A percentile compares a stretch with the other conserved stretches of the same genome.
These are phyloP conservation scores for Muscicapa striata DNA, from an alignment of 2,797 vertebrate species.

Conservation along the genomic window DNA sequence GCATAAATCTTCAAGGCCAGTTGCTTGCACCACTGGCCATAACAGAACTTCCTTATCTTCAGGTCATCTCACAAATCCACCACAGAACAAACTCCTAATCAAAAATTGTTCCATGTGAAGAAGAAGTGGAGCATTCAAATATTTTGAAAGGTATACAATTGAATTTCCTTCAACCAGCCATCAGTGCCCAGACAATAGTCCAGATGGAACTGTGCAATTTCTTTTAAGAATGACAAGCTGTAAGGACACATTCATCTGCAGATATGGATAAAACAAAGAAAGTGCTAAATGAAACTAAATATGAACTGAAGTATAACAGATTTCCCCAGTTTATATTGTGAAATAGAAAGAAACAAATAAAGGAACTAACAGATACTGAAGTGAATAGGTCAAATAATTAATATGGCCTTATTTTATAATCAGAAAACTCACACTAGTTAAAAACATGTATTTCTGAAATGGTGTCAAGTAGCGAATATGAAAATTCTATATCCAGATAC, in stretches of 20 bases:
- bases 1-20: not conserved
- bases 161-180: not conserved
- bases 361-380: not conserved
- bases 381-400: not conserved
- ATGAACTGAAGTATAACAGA: not conserved
- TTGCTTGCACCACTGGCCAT: not conserved
- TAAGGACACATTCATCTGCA: not conserved
- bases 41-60: not conserved
- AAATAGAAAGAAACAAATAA: not conserved
- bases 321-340: not conserved
- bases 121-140: not conserved
- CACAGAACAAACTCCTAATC: not conserved
- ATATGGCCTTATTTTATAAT: not conserved
- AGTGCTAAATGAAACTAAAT: not conserved
- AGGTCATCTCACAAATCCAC: not conserved
- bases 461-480: rapidly evolving
- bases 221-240: not conserved
- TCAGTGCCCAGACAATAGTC: not conserved
- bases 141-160: not conserved
- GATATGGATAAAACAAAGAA: not conserved
- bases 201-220: not conserved
- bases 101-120: not conserved
- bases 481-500: not conserved
- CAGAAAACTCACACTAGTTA: not conserved
- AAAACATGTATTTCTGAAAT: not conserved